Conservation (phyloP, 1,140 invertebrate genomes). For the Heliconius nattereri region DNA sequence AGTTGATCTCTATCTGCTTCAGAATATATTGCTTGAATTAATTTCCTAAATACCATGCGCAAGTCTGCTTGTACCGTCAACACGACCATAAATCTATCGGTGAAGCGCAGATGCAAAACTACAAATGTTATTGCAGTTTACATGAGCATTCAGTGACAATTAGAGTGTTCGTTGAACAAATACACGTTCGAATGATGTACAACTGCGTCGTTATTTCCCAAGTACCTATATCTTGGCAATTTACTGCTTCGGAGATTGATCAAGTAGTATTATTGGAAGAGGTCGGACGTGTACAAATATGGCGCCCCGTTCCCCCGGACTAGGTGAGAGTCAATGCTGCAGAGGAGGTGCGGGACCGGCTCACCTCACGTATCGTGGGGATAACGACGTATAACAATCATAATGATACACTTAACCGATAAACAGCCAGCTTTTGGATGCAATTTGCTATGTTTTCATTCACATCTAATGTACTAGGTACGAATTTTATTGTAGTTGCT, state of each 20-base stretch:
- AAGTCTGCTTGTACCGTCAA: conserved; percentile 26
- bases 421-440: conserved; percentile 39
- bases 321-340: conserved; percentile 60
- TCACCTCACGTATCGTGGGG: conserved; percentile 70
- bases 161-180: conserved; percentile 57
- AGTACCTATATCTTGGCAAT: conserved; percentile 66
- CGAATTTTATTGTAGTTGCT: conserved; percentile 32
- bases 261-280: conserved; percentile 75
- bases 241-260: conserved; percentile 70
- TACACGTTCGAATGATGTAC: conserved; percentile 63
- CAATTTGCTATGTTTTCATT: conserved; percentile 42
- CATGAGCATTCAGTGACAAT: conserved; percentile 48
- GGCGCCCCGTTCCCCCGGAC: conserved; percentile 47
- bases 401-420: conserved; percentile 54
- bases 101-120: conserved; percentile 38
- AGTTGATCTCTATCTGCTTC: conserved; percentile 36
- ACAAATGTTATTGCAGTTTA: conserved; percentile 38
- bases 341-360: conserved; percentile 23
- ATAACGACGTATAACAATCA: conserved; percentile 66
- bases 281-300: conserved; percentile 80
- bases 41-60: conserved; percentile 40
- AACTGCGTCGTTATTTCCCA: conserved; percentile 69
- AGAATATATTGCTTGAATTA: conserved; percentile 41
- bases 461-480: conserved; percentile 41
- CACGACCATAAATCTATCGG: conserved; percentile 37